Evolutionary conservation across 2,113 vertebrate species (phyloP).

Genomic region (Pipa parva): DNA sequence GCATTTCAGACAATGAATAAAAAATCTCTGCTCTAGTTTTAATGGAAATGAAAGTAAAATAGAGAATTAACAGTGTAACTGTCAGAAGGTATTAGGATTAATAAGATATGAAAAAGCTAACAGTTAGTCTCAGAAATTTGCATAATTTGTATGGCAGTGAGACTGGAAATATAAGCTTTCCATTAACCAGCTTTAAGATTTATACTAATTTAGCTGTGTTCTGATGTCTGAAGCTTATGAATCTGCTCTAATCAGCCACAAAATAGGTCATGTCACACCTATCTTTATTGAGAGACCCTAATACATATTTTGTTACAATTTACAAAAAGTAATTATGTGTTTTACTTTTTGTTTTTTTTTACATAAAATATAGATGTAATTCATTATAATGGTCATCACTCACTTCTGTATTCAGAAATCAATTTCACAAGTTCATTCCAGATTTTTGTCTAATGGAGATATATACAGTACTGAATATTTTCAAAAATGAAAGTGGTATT

Average conservation of each 20-base stretch:
- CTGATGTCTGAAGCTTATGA: conserved; percentile 1
- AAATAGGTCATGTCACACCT: conserved; percentile 29
- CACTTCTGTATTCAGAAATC: too few species aligned
- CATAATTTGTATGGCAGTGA: conserved; percentile 52
- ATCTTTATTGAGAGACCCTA: conserved; percentile 16
- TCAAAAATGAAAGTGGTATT: too few species aligned
- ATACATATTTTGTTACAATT: not conserved
- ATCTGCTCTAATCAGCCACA: conserved; percentile 5
- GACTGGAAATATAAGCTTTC: conserved; percentile 47
- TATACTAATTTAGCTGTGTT: conserved; percentile 10
- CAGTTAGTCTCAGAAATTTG: conserved; percentile 54
- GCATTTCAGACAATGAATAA: conserved; percentile 19
- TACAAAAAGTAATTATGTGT: too few species aligned
- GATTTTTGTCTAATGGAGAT: too few species aligned
- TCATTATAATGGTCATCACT: too few species aligned
- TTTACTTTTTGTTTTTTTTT: too few species aligned
- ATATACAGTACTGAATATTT: too few species aligned
- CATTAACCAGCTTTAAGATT: conserved; percentile 45
- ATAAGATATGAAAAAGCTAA: conserved; percentile 44
- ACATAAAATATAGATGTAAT: too few species aligned
- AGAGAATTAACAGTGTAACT: conserved; percentile 32
- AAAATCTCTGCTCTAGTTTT: conserved; percentile 16
- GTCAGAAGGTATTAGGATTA: conserved; percentile 37
- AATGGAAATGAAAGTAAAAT: conserved; percentile 38
- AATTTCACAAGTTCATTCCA: too few species aligned